A percentile compares a stretch with the other conserved stretches of the same genome.
Evolutionary conservation across 2,888 invertebrate species (phyloP).

Genomic region (Drosophila setosimentum): DNA sequence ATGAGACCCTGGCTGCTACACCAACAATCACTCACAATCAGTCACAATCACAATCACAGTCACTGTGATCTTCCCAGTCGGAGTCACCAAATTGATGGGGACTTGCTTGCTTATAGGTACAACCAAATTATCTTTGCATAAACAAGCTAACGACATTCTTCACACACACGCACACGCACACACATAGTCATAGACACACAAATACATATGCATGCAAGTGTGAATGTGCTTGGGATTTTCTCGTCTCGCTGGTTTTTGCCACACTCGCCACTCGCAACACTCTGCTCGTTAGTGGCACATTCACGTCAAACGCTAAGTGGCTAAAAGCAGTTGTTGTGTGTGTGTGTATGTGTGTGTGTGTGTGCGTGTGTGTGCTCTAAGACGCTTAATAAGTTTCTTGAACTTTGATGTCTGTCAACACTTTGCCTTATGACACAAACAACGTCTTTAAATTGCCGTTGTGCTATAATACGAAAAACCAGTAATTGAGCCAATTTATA

Average conservation of each 20-base stretch:
- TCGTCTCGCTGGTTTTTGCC: conserved; percentile 30
- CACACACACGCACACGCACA: conserved; percentile 16
- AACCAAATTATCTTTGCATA: conserved; percentile 33
- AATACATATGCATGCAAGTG: conserved; percentile 7
- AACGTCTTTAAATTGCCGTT: conserved; percentile 34
- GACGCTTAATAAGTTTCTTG: conserved; percentile 68
- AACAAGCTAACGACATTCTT: conserved; percentile 37
- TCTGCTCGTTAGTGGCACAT: conserved; percentile 69
- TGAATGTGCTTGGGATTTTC: conserved; percentile 13
- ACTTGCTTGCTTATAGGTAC: conserved; percentile 1
- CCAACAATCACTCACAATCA: conserved; percentile 1
- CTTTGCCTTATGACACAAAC: conserved; percentile 34
- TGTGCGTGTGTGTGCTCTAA: conserved; percentile 8
- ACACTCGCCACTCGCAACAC: conserved; percentile 50
- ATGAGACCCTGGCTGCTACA: conserved; percentile 7
- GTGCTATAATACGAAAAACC: not conserved
- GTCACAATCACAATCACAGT: not conserved
- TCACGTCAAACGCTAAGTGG: conserved; percentile 71
- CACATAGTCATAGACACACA: not conserved
- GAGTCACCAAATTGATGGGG: not conserved
- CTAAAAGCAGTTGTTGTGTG: conserved; percentile 29
- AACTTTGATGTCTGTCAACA: conserved; percentile 59
- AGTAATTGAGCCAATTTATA: conserved; percentile 1
- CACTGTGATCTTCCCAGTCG: not conserved
- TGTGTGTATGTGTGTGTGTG: not conserved